Evolutionary conservation across 2,797 vertebrate genomes (phyloP).

Genomic region (Manis javanica): DNA sequence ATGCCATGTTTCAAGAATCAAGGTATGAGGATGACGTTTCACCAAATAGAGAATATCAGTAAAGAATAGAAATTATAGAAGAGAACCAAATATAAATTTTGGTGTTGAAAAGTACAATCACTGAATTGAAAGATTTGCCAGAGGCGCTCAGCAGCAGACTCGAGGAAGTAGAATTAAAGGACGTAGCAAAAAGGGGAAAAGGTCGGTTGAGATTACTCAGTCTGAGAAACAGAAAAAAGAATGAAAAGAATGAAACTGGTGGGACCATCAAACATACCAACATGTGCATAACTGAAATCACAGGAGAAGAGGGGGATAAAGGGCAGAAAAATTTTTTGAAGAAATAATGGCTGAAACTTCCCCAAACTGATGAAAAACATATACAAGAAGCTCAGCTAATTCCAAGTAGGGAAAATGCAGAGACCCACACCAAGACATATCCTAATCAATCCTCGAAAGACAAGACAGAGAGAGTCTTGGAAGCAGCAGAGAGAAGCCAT

Average conservation of each 20-base stretch:
- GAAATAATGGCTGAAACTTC: neutral
- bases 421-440: neutral
- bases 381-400: neutral
- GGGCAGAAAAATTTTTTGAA: neutral
- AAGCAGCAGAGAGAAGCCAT: neutral
- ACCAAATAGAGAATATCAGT: neutral
- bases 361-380: neutral
- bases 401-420: neutral
- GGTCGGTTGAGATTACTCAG: rapidly evolving
- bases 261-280: neutral
- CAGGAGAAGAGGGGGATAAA: too few species aligned
- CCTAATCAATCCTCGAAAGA: too few species aligned
- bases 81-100: neutral
- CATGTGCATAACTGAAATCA: neutral
- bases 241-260: too few species aligned
- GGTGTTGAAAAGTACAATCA: neutral
- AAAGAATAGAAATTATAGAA: neutral
- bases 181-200: neutral
- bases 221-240: neutral
- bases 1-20: neutral
- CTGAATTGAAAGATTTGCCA: neutral
- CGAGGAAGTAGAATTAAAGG: neutral
- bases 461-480: neutral
- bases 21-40: neutral
- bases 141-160: neutral